Conservation (phyloP, 2,113 vertebrate genomes). For the Notiomystis cincta region DNA sequence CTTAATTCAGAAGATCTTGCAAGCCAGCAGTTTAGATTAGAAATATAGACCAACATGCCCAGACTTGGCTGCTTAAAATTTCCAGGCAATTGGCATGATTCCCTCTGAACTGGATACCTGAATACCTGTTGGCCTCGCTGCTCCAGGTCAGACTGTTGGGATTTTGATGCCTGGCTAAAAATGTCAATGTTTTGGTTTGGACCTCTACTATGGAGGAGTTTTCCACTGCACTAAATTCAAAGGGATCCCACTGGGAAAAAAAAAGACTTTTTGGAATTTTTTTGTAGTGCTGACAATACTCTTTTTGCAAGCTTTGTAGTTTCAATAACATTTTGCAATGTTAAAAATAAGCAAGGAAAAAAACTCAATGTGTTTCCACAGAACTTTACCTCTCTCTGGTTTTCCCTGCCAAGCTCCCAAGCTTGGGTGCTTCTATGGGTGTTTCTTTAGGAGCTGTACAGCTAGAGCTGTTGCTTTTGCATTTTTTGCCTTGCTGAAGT, state of each 20-base stretch:
- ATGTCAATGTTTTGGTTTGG: background rate
- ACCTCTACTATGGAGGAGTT: background rate
- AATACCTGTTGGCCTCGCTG: background rate
- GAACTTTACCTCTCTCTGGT: slow-evolving; percentile 22
- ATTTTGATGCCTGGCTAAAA: background rate
- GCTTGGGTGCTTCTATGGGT: background rate
- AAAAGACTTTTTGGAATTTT: background rate
- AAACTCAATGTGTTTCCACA: background rate
- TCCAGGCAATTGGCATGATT: background rate
- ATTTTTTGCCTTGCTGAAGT: background rate
- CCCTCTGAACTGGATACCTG: background rate
- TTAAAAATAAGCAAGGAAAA: slow-evolving; percentile 1
- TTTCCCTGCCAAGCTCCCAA: background rate
- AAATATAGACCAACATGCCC: background rate
- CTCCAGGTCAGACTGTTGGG: accelerated
- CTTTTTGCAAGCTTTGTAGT: background rate
- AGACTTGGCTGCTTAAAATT: background rate
- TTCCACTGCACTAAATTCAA: background rate
- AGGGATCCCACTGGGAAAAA: background rate
- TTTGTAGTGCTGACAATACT: background rate
- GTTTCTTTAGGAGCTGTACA: slow-evolving; percentile 22
- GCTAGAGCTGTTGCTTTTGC: background rate
- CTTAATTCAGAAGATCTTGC: background rate
- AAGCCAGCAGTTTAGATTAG: background rate
- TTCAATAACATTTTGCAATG: background rate